These are phyloP conservation scores for Zaprionus obscuricornis DNA, from an alignment of 2,888 invertebrate genomes.

Conservation along the genomic window DNA sequence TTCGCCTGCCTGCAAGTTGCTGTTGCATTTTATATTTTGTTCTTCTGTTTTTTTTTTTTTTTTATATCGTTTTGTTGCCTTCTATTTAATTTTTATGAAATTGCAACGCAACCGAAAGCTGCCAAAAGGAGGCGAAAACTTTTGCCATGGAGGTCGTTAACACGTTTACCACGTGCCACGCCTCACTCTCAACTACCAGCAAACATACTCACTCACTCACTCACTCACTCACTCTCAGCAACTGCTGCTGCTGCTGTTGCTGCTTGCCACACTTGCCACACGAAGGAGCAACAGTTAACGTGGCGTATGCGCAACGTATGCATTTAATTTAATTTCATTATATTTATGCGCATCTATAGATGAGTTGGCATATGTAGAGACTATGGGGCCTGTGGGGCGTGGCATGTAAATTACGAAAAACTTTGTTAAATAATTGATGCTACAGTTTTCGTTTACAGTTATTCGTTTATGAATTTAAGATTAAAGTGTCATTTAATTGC, in stretches of 20 bases:
- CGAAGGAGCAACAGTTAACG: conserved; percentile 73
- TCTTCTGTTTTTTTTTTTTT: conserved; percentile 25
- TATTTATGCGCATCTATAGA: conserved; percentile 76
- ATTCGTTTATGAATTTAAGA: conserved; percentile 74
- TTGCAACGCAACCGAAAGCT: conserved; percentile 71
- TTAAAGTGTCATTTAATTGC: conserved; percentile 75
- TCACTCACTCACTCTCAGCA: neutral
- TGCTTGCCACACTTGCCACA: conserved; percentile 10
- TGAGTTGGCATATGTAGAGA: neutral
- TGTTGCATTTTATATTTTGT: conserved; percentile 1
- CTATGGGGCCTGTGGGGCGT: conserved; percentile 35
- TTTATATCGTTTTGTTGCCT: conserved; percentile 49
- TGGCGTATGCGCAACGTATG: conserved; percentile 80
- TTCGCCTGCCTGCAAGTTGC: no score
- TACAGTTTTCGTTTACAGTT: conserved; percentile 23
- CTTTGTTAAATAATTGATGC: conserved; percentile 71
- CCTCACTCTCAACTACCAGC: neutral
- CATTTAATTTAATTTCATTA: conserved; percentile 79
- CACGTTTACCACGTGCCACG: conserved; percentile 45
- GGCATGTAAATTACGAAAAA: conserved; percentile 63
- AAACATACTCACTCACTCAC: neutral
- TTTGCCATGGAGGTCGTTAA: conserved; percentile 75
- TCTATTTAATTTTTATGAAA: conserved; percentile 79
- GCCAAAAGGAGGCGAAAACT: conserved; percentile 69
- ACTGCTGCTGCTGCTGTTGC: neutral